phyloP scores from a whole-genome alignment of 2,797 vertebrate genomes.

The Meda fulgida region DNA sequence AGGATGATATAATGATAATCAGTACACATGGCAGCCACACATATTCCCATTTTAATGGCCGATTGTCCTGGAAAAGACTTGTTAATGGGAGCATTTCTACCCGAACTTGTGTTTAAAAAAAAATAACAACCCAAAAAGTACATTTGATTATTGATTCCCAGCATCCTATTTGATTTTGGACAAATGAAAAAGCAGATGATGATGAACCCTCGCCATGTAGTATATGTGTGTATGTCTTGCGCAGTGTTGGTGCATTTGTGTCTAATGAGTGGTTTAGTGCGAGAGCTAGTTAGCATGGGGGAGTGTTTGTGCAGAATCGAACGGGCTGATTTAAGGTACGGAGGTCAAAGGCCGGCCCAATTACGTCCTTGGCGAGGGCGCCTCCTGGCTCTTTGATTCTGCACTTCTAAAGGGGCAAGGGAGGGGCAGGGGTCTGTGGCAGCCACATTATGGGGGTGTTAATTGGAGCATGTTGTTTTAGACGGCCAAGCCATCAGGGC shows the following conservation, averaged over 20 bases:
- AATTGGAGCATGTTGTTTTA: constrained; percentile 82
- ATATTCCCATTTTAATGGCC: constrained; percentile 51
- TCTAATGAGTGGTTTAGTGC: constrained; percentile 81
- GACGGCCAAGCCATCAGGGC: constrained; percentile 60
- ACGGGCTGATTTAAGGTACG: constrained; percentile 87
- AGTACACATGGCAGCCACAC: constrained; percentile 29
- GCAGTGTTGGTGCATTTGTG: constrained; percentile 65
- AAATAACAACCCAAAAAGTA: constrained; percentile 46
- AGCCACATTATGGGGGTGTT: constrained; percentile 77
- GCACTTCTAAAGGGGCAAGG: constrained; percentile 91
- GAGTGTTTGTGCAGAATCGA: constrained; percentile 83
- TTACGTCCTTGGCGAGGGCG: constrained; percentile 91
- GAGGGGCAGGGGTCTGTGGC: constrained; percentile 76
- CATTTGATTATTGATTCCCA: constrained; percentile 47
- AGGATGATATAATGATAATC: constrained; percentile 56
- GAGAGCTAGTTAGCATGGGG: constrained; percentile 87
- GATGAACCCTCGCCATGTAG: constrained; percentile 60
- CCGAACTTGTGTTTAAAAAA: constrained; percentile 39
- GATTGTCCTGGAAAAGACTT: constrained; percentile 43
- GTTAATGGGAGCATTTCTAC: constrained; percentile 62
- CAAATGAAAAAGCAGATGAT: constrained; percentile 50
- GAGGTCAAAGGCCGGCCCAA: constrained; percentile 96
- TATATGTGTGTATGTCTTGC: constrained; percentile 40
- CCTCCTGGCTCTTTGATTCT: constrained; percentile 90
- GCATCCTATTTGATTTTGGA: constrained; percentile 49